Evolutionary conservation across 2,797 vertebrate genomes (phyloP).

Genomic region (Neostethus bicornis): DNA sequence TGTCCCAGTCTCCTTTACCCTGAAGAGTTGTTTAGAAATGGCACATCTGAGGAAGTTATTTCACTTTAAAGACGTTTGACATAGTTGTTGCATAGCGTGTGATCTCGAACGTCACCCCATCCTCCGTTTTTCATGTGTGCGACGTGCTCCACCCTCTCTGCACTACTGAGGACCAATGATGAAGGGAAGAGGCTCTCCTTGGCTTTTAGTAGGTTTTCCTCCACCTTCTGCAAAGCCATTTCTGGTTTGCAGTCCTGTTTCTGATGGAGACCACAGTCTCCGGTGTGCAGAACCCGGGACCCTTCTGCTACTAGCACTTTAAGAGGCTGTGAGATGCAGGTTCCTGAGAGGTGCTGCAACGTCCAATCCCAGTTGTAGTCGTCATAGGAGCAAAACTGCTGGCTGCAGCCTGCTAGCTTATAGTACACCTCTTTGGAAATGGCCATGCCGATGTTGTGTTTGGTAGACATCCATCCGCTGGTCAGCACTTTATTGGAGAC

Average conservation of each 20-base stretch:
- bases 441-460: slow-evolving; percentile 82
- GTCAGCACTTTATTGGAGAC: slow-evolving; percentile 69
- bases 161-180: slow-evolving; percentile 46
- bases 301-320: slow-evolving; percentile 75
- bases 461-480: slow-evolving; percentile 79
- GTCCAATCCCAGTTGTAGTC: slow-evolving; percentile 90
- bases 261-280: slow-evolving; percentile 82
- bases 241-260: slow-evolving; percentile 75
- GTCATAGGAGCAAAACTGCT: slow-evolving; percentile 82
- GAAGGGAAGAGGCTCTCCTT: slow-evolving; percentile 71
- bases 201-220: slow-evolving; percentile 46
- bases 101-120: slow-evolving; percentile 84
- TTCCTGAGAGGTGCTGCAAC: slow-evolving; percentile 80
- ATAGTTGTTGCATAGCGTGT: slow-evolving; percentile 80
- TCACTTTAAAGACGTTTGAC: slow-evolving; percentile 72
- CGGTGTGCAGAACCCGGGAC: slow-evolving; percentile 81
- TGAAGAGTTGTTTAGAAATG: slow-evolving; percentile 38
- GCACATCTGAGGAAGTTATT: slow-evolving; percentile 33
- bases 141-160: slow-evolving; percentile 68
- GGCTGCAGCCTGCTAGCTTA: slow-evolving; percentile 82
- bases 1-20: slow-evolving; percentile 21
- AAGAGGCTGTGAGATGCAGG: slow-evolving; percentile 80
- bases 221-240: slow-evolving; percentile 57
- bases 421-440: slow-evolving; percentile 81
- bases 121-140: slow-evolving; percentile 81